phyloP scores from a whole-genome alignment of 2,797 vertebrate genomes.

The Alcedo atthis region DNA sequence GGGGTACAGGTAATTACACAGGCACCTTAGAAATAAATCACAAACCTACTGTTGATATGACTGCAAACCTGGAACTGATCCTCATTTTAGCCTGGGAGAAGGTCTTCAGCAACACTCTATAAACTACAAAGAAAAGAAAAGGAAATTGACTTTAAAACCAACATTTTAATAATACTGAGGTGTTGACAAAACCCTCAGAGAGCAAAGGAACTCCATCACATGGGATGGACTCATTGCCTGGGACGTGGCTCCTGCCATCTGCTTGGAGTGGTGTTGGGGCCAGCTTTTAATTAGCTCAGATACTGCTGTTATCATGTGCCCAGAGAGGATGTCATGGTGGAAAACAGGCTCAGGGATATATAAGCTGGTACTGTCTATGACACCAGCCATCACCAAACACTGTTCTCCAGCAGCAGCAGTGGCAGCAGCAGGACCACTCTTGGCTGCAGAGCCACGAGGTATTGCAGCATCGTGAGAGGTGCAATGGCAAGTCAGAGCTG shows the following conservation, averaged over 20 bases:
- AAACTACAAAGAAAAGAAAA: conserved; percentile 61
- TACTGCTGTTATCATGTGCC: neutral
- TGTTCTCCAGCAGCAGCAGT: neutral
- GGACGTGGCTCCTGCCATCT: neutral
- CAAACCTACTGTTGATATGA: neutral
- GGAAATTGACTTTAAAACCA: conserved; percentile 51
- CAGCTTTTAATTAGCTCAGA: neutral
- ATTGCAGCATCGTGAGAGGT: fast-evolving
- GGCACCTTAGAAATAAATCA: conserved; percentile 33
- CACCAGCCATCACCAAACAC: neutral
- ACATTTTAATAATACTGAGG: conserved; percentile 44
- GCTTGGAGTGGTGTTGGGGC: neutral
- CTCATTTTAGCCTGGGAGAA: conserved; percentile 28
- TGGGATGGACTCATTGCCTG: neutral
- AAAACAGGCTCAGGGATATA: neutral
- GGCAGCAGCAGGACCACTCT: neutral
- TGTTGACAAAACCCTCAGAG: conserved; percentile 36
- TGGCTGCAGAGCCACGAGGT: neutral
- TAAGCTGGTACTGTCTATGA: neutral
- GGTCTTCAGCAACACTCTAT: conserved; percentile 45
- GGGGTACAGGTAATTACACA: neutral
- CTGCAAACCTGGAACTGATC: conserved; percentile 41
- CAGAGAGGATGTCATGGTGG: neutral
- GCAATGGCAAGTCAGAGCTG: neutral
- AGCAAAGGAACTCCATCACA: neutral